A percentile compares a stretch with the other conserved stretches of the same genome.
These are phyloP conservation scores for Thalassoma bifasciatum DNA, from an alignment of 2,113 vertebrate genomes.

Conservation along the genomic window DNA sequence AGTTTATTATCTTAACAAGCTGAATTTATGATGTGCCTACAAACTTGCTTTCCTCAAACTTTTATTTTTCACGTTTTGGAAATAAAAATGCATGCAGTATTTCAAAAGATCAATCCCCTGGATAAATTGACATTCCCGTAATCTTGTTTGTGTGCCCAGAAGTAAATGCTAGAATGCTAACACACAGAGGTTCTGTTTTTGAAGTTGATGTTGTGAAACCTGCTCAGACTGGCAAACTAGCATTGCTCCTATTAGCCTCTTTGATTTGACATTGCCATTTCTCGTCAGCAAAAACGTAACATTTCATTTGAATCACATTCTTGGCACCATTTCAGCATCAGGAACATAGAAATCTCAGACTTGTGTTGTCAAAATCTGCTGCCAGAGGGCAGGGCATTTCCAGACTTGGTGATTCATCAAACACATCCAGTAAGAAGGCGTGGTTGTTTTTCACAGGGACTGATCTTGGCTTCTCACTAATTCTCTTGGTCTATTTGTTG, in stretches of 20 bases:
- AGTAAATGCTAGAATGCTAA: not conserved
- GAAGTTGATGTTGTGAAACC: not conserved
- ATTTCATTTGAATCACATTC: not conserved
- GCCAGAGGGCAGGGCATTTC: conserved; percentile 68
- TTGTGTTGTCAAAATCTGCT: conserved; percentile 52
- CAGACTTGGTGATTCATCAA: conserved; percentile 68
- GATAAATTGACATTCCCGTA: not conserved
- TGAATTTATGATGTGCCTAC: not conserved
- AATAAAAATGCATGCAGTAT: not conserved
- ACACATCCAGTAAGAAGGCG: conserved; percentile 67
- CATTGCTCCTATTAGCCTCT: not conserved
- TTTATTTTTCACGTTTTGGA: not conserved
- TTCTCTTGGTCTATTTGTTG: conserved; percentile 36
- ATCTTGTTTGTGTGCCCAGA: not conserved
- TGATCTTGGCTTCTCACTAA: conserved; percentile 24
- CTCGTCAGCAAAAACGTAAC: not conserved
- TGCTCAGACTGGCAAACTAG: not conserved
- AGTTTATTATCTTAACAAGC: too few relatives aligned
- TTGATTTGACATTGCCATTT: not conserved
- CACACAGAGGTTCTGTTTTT: not conserved
- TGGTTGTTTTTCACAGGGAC: conserved; percentile 50
- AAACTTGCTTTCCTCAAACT: not conserved
- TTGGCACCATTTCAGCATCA: not conserved
- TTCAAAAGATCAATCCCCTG: not conserved
- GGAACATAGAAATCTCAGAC: conserved; percentile 25